Conservation (phyloP, 2,113 vertebrate genomes). For the Ifrita kowaldi region DNA sequence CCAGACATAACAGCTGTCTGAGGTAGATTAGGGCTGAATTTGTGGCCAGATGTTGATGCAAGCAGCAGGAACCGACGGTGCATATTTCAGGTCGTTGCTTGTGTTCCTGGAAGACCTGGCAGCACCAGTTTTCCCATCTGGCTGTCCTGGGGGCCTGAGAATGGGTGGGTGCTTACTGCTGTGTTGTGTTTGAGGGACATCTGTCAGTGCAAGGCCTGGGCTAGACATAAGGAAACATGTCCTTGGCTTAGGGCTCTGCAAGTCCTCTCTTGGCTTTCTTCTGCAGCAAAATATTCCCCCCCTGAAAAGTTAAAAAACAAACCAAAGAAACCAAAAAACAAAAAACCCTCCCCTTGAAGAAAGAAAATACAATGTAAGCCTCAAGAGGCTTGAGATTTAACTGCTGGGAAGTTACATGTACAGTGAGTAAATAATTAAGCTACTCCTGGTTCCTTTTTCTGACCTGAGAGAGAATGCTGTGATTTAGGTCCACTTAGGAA, state of each 20-base stretch:
- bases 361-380: not conserved
- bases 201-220: not conserved
- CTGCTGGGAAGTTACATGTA: not conserved
- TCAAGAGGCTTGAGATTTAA: not conserved
- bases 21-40: conserved; percentile 12
- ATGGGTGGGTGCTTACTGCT: not conserved
- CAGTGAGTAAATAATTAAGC: not conserved
- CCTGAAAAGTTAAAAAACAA: not conserved
- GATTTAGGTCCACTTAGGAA: not conserved
- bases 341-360: not conserved
- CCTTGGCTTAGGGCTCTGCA: not conserved
- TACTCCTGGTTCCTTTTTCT: not conserved
- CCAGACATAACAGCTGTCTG: conserved; percentile 53
- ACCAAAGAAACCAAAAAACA: no score
- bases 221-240: not conserved
- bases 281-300: not conserved
- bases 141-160: not conserved
- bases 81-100: not conserved
- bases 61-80: not conserved
- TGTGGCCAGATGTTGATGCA: not conserved
- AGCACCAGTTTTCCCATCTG: not conserved
- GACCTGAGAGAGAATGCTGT: not conserved
- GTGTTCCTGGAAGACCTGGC: not conserved
- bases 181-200: not conserved
- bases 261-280: not conserved